Conservation (phyloP, 2,888 invertebrate genomes). For the Girardia tigrina region DNA sequence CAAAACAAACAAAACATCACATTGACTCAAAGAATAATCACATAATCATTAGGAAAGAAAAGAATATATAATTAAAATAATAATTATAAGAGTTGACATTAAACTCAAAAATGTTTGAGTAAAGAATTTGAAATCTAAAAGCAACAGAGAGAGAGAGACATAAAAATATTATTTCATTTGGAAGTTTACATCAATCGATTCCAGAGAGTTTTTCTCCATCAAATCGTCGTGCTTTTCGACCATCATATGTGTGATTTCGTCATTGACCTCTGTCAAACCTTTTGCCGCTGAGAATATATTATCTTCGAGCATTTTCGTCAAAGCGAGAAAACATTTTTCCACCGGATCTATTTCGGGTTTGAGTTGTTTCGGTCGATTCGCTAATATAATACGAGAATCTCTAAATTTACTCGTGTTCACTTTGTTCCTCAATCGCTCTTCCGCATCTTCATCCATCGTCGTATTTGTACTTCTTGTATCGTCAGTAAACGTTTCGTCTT, state of each 20-base stretch:
- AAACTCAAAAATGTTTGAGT: too few species aligned
- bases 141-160: too few species aligned
- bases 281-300: neutral
- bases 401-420: neutral
- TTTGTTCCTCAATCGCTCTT: neutral
- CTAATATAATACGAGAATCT: neutral
- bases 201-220: neutral
- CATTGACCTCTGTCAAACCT: neutral
- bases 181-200: neutral
- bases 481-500: neutral
- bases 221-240: neutral
- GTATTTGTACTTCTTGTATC: neutral
- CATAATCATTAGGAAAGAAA: too few species aligned
- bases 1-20: too few species aligned
- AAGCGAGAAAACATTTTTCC: neutral
- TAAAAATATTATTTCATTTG: neutral
- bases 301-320: neutral
- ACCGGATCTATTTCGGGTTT: neutral
- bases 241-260: neutral
- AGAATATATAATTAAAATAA: too few species aligned
- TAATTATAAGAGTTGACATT: too few species aligned
- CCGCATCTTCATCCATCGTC: neutral
- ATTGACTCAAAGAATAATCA: too few species aligned
- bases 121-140: too few species aligned
- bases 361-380: neutral